These are phyloP conservation scores for Phalacrocorax aristotelis DNA, from an alignment of 2,113 vertebrate species.

Conservation along the genomic window DNA sequence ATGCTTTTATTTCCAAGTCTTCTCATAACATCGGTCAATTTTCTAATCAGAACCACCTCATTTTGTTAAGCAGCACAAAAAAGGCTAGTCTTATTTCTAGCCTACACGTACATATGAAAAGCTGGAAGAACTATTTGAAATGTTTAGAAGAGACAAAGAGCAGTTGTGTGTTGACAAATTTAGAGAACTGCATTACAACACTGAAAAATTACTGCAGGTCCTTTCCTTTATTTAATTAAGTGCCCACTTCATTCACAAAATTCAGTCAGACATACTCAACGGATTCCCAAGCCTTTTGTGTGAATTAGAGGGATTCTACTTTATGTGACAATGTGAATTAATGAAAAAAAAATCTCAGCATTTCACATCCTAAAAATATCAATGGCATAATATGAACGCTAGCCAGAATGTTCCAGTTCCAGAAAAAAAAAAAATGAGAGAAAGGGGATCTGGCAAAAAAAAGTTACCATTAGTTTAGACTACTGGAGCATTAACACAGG, in stretches of 20 bases:
- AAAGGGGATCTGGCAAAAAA: constrained; percentile 20
- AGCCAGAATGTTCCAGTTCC: neutral
- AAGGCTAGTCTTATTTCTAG: neutral
- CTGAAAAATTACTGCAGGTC: neutral
- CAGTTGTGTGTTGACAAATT: neutral
- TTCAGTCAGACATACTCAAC: neutral
- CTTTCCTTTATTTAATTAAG: neutral
- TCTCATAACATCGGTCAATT: neutral
- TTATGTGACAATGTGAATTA: neutral
- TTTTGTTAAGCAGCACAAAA: neutral
- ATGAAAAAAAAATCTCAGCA: neutral
- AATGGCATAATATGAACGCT: neutral
- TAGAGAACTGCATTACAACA: neutral
- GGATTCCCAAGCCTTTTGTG: neutral
- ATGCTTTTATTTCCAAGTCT: neutral
- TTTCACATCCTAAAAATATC: constrained; percentile 37
- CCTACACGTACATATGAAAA: neutral
- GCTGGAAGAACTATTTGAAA: neutral
- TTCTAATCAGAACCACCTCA: neutral
- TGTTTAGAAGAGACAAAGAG: neutral
- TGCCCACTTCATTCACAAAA: neutral
- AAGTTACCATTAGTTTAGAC: neutral
- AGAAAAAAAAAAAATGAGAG: constrained; percentile 30
- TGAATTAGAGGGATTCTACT: neutral
- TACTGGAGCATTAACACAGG: neutral